Evolutionary conservation across 2,888 invertebrate genomes (phyloP), one percentile per base, ranked within the genome.

Genomic region (Eurois occulta): DNA sequence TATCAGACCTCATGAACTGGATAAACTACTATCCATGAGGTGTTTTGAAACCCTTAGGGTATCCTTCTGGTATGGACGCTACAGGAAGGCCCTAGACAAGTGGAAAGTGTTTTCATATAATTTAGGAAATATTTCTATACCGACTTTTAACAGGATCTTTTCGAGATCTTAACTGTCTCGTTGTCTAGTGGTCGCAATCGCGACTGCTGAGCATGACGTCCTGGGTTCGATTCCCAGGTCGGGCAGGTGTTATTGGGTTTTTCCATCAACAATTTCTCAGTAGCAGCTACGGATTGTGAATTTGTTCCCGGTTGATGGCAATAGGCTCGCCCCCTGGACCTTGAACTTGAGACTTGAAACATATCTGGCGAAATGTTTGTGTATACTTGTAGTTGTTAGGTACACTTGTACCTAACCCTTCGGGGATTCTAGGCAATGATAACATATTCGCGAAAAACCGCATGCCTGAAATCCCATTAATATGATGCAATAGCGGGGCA

Each of bases 101-200:
- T 13, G 6, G 55, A 2, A 55, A n/a, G 1, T 13, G n/a, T 1
- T 55, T n/a, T n/a, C 11, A n/a, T 13, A 13, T 0, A 1, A n/a
- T 24, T 52, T 24, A 52, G 24, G 24, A 32, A 8, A 10, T 21
- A 60, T 18, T 60, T 60, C 60, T 32, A 3, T 7, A 58, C 16
- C 32, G 32, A 18, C 7, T 32, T 13, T 55, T 11, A 5, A 8
- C 7, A 32, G 18, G 32, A 10, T 10, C 10, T 10, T 48, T 52
- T 52, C 10, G 24, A 52, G 52, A 24, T 24, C 52, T 24, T 3
- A 52, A 24, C 52, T 10, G 52, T 24, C 24, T 52, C 52, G 24
- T 52, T 24, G 24, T 52, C 21, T 21, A 21, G 46, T 46, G 43
- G 16, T 16, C 1, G 41, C 41, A 41, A 41, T 1, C 41, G 11